Conservation (phyloP, 2,113 vertebrate genomes). For the Menidia beryllina region DNA sequence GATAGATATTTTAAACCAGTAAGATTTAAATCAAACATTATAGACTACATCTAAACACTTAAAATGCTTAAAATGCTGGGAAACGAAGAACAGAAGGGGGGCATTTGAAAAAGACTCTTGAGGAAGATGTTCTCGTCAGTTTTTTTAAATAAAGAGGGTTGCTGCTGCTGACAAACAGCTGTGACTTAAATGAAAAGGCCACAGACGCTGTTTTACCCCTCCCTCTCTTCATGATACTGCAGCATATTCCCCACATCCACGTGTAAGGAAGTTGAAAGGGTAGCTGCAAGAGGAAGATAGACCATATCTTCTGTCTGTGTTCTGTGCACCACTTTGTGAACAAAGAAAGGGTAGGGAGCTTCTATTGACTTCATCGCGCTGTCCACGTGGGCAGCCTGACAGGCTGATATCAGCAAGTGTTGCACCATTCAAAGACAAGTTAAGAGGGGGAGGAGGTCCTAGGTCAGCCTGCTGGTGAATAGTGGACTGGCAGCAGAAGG, state of each 20-base stretch:
- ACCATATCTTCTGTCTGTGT: slow-evolving; percentile 40
- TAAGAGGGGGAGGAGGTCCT: slow-evolving; percentile 42
- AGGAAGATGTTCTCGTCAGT: too few relatives aligned
- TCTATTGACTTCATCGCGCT: slow-evolving; percentile 42
- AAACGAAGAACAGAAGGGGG: too few relatives aligned
- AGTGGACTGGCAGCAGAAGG: slow-evolving; percentile 19
- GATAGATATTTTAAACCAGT: too few relatives aligned
- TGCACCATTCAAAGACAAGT: slow-evolving; percentile 42
- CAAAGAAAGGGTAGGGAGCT: slow-evolving; percentile 51
- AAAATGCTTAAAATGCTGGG: too few relatives aligned
- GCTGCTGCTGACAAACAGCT: slow-evolving; percentile 60
- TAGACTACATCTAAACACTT: too few relatives aligned
- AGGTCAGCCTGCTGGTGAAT: slow-evolving; percentile 41
- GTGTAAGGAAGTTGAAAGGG: slow-evolving; percentile 33
- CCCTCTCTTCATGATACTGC: slow-evolving; percentile 54
- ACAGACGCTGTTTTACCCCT: slow-evolving; percentile 51
- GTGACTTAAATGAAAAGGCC: slow-evolving; percentile 36
- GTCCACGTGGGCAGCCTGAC: slow-evolving; percentile 54
- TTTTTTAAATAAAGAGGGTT: slow-evolving; percentile 38
- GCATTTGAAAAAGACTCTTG: too few relatives aligned
- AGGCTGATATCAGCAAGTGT: slow-evolving; percentile 55
- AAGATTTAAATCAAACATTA: too few relatives aligned
- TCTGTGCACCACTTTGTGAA: slow-evolving; percentile 56
- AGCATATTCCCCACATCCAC: slow-evolving; percentile 36
- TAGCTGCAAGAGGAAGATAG: slow-evolving; percentile 41